Base-by-base conservation (phyloP, 2,888 invertebrate species). In the Tineola bisselliella region DNA sequence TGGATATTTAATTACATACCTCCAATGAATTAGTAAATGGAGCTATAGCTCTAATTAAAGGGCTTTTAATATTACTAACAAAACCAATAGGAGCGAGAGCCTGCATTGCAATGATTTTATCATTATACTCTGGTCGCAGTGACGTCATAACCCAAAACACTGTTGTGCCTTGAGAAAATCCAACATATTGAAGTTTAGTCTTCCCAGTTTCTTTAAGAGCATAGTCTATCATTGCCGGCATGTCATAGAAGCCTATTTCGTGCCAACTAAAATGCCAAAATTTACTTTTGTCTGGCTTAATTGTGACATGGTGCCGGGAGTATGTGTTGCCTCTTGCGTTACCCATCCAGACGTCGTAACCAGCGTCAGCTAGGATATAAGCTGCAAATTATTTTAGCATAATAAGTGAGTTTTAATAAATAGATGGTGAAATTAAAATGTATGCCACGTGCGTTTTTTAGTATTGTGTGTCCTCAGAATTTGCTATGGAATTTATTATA, bases 281-380 rank as follows among this genome's bases (percentile, higher is more conserved):
- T 0, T 74, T 66, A 3, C 79, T 73, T 0, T 72, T 83, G 43
- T 74, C 65, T 0, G 84, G 77, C 54, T 75, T 77, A 1, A 80
- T 56, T 5, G 71, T 68, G 1, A 88, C 74, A 70, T 95, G 94
- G 1, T 81, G 87, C 60, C 87, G 87, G 6, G 92, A 91, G 74
- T 94, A 95, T 0, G 89, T 90, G 76, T 95, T 96, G 0, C 96
- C 96, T 62, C 96, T 83, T 8, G 91, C 90, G 75, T 96, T 96
- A 8, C 94, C 94, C 76, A 97, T 77, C 96, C 96, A 96, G 0
- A 93, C 92, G 67, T 93, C 93, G 69, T 91, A 93, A 11, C 92
- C 92, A 13, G 86, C 79, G 65, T 93, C 91, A 0, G 92, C 88
- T 64, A 93, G 86, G 69, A 91, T 87, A 81, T 89, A 93, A 64